Evolutionary conservation across 2,888 invertebrate species (phyloP), one percentile per base, ranked within the genome.

Genomic region (Shargacucullia verbasci): DNA sequence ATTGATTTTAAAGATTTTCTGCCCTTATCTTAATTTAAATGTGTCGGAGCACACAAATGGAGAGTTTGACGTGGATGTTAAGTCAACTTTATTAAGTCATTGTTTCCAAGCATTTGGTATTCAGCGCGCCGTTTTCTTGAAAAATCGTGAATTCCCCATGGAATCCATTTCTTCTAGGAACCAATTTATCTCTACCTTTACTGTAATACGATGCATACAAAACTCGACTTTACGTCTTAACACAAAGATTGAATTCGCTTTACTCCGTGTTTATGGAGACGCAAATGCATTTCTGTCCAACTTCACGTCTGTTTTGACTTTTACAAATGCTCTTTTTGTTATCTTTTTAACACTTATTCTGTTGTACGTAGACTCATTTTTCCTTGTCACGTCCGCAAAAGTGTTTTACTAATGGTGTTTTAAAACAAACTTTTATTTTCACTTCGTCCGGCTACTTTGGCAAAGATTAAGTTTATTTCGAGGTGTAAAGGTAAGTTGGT

Each of bases 121-220:
- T 88, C 88, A 84, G 69, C 57, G 70, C 82, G 80, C 72, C 78
- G 84, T 86, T 86, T 83, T 77, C 80, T 67, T 86, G 88, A 90
- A 88, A 90, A 88, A 89, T 89, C 76, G 80, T 57, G 62, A 75
- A 84, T 76, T 83, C 86, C 83, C 88, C 37, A 57, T 69, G 80
- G 86, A 82, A 79, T 76, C 68, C 76, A 81, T 81, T 83, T 66
- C 74, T 80, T 79, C 65, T 59, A 61, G 68, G 68, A 78, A 78
- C 77, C 67, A 79, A 73, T 60, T 75, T 76, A 66, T 48, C 34
- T 59, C 55, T 45, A 31, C 34, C 6, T 41, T 10, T 14, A 55
- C 6, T 27, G 33, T 3, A 55, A 27, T 25, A 7, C 3, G 0
- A 40, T 12, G 27, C 59, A 47, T 14, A 15, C 39, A 3, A 76